These are phyloP conservation scores for Bruchidius siliquastri DNA, from an alignment of 2,888 invertebrate genomes.

Conservation along the genomic window DNA sequence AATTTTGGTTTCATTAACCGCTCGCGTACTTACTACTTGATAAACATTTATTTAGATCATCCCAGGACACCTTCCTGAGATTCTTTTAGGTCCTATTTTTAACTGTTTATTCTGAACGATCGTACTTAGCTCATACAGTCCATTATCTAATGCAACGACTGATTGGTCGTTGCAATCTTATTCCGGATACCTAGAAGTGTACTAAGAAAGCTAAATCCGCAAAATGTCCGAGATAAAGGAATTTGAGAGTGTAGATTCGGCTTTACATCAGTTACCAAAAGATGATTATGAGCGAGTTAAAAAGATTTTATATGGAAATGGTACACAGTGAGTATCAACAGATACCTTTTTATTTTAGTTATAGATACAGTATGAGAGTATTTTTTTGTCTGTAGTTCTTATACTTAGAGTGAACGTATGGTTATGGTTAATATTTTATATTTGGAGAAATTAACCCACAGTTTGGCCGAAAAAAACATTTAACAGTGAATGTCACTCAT, in stretches of 20 bases:
- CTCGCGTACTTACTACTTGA: not conserved
- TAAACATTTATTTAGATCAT: not conserved
- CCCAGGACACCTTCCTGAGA: not conserved
- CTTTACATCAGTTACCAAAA: conserved; percentile 17
- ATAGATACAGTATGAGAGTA: no score
- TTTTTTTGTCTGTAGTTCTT: no score
- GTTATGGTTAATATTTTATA: no score
- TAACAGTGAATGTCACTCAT: no score
- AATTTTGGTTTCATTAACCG: not conserved
- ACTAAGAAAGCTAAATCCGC: not conserved
- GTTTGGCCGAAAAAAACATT: no score
- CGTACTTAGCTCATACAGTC: not conserved
- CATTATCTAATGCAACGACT: not conserved
- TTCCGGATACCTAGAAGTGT: not conserved
- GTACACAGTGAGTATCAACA: conserved; percentile 20
- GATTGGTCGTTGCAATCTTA: not conserved
- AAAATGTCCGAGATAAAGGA: conserved; percentile 21
- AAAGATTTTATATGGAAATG: conserved; percentile 18
- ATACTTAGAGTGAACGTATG: no score
- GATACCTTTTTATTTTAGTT: not conserved
- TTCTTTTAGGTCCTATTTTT: not conserved
- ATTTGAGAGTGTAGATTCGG: conserved; percentile 20
- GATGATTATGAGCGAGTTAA: conserved; percentile 19
- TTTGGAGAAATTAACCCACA: no score
- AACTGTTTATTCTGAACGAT: not conserved